A percentile compares a stretch with the other conserved stretches of the same genome.
Evolutionary conservation across 2,797 vertebrate species (phyloP).

Genomic region (Coregonus sp.): DNA sequence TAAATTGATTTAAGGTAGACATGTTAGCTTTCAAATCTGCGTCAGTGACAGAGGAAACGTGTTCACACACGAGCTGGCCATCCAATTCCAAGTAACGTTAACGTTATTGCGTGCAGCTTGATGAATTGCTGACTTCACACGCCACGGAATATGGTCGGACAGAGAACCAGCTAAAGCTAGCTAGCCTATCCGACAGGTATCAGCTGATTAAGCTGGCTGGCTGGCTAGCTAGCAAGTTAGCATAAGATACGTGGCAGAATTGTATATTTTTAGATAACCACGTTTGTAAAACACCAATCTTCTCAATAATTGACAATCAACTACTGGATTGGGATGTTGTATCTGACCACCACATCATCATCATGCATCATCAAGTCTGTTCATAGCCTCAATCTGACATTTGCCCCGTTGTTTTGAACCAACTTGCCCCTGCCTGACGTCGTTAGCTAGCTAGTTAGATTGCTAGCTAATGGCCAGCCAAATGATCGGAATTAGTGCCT

Average conservation of each 20-base stretch:
- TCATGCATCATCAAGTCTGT: background rate
- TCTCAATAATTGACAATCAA: background rate
- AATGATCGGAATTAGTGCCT: background rate
- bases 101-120: background rate
- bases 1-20: background rate
- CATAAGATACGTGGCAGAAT: background rate
- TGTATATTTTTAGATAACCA: background rate
- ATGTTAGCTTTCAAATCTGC: too few species aligned
- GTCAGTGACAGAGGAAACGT: too few species aligned
- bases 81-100: too few species aligned
- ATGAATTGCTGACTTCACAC: background rate
- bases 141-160: background rate
- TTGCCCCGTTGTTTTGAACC: background rate
- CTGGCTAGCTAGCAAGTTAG: background rate
- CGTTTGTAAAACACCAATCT: background rate
- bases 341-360: background rate
- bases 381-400: background rate
- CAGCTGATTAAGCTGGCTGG: background rate
- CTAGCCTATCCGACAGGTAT: conserved; percentile 19
- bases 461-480: background rate
- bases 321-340: background rate
- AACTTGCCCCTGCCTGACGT: background rate
- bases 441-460: background rate
- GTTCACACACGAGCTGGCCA: too few species aligned
- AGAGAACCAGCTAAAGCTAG: conserved; percentile 16